Evolutionary conservation across 92 coral and sea anemone genomes (phyloP).

Genomic region (Diadumene lineata): DNA sequence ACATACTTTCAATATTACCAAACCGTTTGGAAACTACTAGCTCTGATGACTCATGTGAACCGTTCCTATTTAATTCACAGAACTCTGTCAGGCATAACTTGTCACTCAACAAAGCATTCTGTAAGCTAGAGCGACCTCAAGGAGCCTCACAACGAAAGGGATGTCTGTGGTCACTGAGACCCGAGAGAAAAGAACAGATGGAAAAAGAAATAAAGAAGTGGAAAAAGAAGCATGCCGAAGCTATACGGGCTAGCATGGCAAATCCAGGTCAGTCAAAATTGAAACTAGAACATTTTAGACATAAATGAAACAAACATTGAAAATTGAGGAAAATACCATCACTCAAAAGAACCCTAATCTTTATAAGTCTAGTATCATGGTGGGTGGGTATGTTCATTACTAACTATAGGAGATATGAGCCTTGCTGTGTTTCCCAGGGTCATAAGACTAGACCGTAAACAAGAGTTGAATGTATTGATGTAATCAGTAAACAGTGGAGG

Average conservation of each 20-base stretch:
- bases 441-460: too few relatives aligned
- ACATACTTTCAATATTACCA: background rate
- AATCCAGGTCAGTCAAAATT: constrained; percentile 94
- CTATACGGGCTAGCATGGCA: constrained; percentile 99
- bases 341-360: too few relatives aligned
- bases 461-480: too few relatives aligned
- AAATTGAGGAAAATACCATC: too few relatives aligned
- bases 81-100: constrained; percentile 96
- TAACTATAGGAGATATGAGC: too few relatives aligned
- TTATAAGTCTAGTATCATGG: too few relatives aligned
- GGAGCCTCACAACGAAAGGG: constrained; percentile 99
- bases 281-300: too few relatives aligned
- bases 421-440: too few relatives aligned
- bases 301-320: too few relatives aligned
- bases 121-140: constrained; percentile 97
- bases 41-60: background rate
- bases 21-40: background rate
- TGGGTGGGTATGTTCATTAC: too few relatives aligned
- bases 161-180: constrained; percentile 96
- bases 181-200: constrained; percentile 97
- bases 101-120: constrained; percentile 97
- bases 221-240: constrained; percentile 98
- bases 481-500: too few relatives aligned
- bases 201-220: constrained; percentile 94
- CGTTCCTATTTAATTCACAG: constrained; percentile 38